Base-by-base conservation (phyloP, 2,113 vertebrate species). In the Hoplias malabaricus region DNA sequence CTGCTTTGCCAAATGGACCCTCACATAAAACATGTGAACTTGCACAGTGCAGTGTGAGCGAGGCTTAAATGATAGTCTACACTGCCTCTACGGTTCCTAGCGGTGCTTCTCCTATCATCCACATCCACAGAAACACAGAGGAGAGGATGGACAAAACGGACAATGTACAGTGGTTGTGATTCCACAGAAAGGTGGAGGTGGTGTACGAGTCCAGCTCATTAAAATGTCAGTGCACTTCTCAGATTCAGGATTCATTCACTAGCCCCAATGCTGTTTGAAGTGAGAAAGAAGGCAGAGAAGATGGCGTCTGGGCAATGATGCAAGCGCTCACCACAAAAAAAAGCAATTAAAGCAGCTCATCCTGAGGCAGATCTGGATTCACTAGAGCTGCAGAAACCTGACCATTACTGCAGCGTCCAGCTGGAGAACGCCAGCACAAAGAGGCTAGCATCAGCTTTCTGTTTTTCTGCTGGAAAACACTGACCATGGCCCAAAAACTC, bases 261-360 rank as follows among this genome's bases (percentile, higher is more conserved):
- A 67, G 66, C 59, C 54, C 25, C 66, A 63, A 36, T 48, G 19
- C 50, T 59, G 68, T 42, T 63, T 50, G 25, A 75, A 38, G 81
- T 12, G 42, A 34, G 10, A 40, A 34, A 50, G 36, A 23, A 21
- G 27, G 34, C 25, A 19, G 25, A 6, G 46, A 77, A 83, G 71
- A 67, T 79, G 63, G 77, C 16, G 50, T 61, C 43, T 65, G 36
- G 56, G 33, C 62, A 53, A 68, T 69, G 62, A 78, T 73, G 69
- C 53, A 23, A 19, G 62, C 7, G 11, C 53, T 54, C 42, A 73
- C 27, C 69, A n/a, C n/a, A n/a, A n/a, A n/a, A n/a, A 63, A 78
- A 73, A 73, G 56, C 75, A 68, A 62, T 75, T 46, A 57, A 75
- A 74, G 54, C 16, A 29, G 12, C 54, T 61, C 42, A 48, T 69